Percentiles rank a stretch among this genome's conserved stretches.
Conservation (phyloP, 1,140 invertebrate genomes). For the Dreissena rostriformis region DNA sequence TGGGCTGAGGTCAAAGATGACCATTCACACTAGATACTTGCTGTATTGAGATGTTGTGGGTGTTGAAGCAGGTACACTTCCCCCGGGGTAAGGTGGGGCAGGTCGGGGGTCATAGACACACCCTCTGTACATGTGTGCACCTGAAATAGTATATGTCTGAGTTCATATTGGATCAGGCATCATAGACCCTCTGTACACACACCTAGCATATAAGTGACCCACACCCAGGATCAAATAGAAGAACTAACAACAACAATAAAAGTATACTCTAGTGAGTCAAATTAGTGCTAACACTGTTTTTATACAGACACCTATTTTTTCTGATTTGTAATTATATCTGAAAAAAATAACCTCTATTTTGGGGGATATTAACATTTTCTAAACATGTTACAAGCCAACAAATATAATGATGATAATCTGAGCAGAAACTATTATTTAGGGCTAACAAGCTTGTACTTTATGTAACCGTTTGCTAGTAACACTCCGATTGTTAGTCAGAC, state of each 20-base stretch:
- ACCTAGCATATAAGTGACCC: neutral
- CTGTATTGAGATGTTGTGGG: slow-evolving; percentile 73
- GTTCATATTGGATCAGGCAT: neutral
- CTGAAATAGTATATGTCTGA: slow-evolving; percentile 49
- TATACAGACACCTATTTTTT: neutral
- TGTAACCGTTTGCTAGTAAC: too few species aligned
- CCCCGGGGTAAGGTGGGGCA: slow-evolving; percentile 68
- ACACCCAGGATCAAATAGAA: neutral
- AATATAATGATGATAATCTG: too few species aligned
- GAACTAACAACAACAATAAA: neutral
- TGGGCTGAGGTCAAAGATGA: neutral
- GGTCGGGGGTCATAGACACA: slow-evolving; percentile 53
- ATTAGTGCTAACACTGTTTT: neutral
- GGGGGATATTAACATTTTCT: too few species aligned
- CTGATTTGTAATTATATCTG: neutral
- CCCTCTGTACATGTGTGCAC: slow-evolving; percentile 71
- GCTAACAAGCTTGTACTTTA: too few species aligned
- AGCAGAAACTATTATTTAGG: too few species aligned
- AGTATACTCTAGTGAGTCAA: neutral
- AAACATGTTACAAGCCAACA: too few species aligned
- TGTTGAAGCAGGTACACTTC: slow-evolving; percentile 72
- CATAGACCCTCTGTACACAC: neutral
- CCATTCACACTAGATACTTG: slow-evolving; percentile 2
- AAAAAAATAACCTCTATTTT: too few species aligned
- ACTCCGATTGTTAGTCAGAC: neutral